phyloP scores from a whole-genome alignment of 2,888 invertebrate genomes.

The Catocala sponsa region DNA sequence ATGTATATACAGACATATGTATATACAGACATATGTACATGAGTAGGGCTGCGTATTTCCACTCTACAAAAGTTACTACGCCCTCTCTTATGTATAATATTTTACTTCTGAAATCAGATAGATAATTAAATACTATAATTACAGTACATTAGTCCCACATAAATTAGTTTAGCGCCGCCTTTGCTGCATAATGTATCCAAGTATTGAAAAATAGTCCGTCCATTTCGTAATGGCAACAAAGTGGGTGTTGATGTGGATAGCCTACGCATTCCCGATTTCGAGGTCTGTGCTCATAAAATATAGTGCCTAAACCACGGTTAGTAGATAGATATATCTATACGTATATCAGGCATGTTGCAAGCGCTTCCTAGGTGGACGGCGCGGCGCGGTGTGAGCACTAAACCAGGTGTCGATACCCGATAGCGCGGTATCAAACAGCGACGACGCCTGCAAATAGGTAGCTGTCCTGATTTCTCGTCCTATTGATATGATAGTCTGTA shows the following conservation, averaged over 20 bases:
- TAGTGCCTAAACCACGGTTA: conserved; percentile 27
- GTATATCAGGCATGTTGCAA: conserved; percentile 42
- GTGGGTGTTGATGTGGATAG: conserved; percentile 54
- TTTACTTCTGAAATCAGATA: too few relatives aligned
- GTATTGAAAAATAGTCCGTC: conserved; percentile 16
- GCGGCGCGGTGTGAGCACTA: conserved; percentile 2
- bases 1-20: too few relatives aligned
- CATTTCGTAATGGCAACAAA: conserved; percentile 23
- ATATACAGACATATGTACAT: too few relatives aligned
- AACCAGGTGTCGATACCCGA: conserved; percentile 46
- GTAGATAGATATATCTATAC: conserved; percentile 3
- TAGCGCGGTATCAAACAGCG: conserved; percentile 24
- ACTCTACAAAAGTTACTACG: too few relatives aligned
- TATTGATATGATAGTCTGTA: too few relatives aligned
- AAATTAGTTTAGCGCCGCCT: too few relatives aligned
- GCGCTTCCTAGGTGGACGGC: conserved; percentile 43
- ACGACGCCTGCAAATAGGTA: conserved; percentile 4
- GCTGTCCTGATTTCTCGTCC: background rate
- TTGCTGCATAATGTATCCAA: too few relatives aligned
- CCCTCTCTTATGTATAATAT: too few relatives aligned
- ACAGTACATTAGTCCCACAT: too few relatives aligned
- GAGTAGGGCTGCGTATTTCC: too few relatives aligned
- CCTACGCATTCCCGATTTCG: conserved; percentile 59
- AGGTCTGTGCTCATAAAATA: conserved; percentile 46
- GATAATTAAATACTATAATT: too few relatives aligned